phyloP scores from a whole-genome alignment of 1,140 invertebrate species.

The Drosophila mauritiana region DNA sequence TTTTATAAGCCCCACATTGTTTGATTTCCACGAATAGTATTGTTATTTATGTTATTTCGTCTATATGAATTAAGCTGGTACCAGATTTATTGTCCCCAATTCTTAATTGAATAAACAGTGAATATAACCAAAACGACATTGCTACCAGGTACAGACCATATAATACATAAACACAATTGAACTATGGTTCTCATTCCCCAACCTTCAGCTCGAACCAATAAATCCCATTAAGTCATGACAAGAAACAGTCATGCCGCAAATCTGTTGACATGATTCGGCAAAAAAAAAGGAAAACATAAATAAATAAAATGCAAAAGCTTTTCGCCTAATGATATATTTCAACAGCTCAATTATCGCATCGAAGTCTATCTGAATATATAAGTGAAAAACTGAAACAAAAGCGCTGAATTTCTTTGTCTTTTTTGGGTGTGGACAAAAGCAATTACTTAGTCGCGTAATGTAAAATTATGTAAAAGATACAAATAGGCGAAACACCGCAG shows the following conservation, averaged over 20 bases:
- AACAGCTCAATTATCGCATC: conserved; percentile 48
- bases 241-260: conserved; percentile 49
- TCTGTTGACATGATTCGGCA: conserved; percentile 25
- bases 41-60: too few relatives aligned
- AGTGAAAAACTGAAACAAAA: neutral
- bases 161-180: neutral
- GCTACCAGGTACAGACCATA: neutral
- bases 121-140: neutral
- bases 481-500: conserved; percentile 20
- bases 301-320: conserved; percentile 14
- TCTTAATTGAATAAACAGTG: neutral
- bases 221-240: conserved; percentile 30
- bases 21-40: too few relatives aligned
- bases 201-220: conserved; percentile 44
- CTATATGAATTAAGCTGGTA: neutral
- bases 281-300: conserved; percentile 10
- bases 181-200: neutral
- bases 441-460: conserved; percentile 39
- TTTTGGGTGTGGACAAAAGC: conserved; percentile 26
- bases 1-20: too few relatives aligned
- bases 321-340: conserved; percentile 33
- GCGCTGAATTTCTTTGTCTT: conserved; percentile 6
- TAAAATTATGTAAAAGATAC: conserved; percentile 48
- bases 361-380: conserved; percentile 8
- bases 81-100: neutral